Evolutionary conservation across 2,113 vertebrate species (phyloP).

Genomic region (Osmerus mordax): DNA sequence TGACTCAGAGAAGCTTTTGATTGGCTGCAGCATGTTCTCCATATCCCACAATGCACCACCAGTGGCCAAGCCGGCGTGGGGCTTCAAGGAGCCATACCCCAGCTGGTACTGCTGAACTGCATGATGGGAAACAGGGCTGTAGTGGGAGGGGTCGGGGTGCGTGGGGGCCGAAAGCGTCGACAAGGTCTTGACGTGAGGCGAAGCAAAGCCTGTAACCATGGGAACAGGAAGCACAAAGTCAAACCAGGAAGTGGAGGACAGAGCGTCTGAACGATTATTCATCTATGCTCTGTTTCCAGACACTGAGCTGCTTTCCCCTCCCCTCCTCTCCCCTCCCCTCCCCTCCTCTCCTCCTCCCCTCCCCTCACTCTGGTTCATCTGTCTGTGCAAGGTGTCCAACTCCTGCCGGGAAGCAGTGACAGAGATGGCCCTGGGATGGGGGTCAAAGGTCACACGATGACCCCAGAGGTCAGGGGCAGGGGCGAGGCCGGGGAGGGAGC

Average conservation of each 20-base stretch:
- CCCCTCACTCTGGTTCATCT: constrained; percentile 60
- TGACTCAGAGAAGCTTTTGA: constrained; percentile 56
- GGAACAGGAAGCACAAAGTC: constrained; percentile 37
- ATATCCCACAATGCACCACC: constrained; percentile 63
- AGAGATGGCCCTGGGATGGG: constrained; percentile 58
- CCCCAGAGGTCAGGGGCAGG: constrained; percentile 58
- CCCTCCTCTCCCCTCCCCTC: not conserved
- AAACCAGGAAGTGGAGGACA: not conserved
- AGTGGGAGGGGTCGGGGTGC: constrained; percentile 58
- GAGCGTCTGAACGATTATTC: too few relatives aligned
- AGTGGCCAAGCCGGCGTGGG: constrained; percentile 47
- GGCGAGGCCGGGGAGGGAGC: constrained; percentile 22
- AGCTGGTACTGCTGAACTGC: constrained; percentile 59
- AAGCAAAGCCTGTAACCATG: constrained; percentile 56
- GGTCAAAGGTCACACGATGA: constrained; percentile 51
- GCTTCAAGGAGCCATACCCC: constrained; percentile 46
- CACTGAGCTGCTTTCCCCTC: not conserved
- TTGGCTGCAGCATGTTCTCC: constrained; percentile 48
- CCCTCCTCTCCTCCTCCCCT: constrained; percentile 47
- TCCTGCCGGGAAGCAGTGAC: constrained; percentile 60
- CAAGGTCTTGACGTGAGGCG: constrained; percentile 61
- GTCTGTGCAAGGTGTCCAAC: constrained; percentile 58
- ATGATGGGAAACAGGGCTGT: constrained; percentile 58
- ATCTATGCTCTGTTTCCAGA: too few relatives aligned
- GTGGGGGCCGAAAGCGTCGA: constrained; percentile 52